phyloP scores from a whole-genome alignment of 2,888 invertebrate genomes.

The Ennomos quercinarius region DNA sequence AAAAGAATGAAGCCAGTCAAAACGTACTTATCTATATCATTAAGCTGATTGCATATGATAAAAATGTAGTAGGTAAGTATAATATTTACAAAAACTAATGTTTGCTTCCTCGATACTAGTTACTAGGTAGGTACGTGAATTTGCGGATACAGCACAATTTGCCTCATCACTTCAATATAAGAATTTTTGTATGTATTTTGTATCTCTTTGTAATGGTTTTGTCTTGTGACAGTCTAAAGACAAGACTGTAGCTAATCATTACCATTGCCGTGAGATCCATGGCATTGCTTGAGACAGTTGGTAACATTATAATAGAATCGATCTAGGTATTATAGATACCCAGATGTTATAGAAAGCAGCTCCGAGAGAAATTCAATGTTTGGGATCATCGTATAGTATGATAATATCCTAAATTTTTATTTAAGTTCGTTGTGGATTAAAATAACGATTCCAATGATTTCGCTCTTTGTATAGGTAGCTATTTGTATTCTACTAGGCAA shows the following conservation, averaged over 20 bases:
- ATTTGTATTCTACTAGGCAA: too few species aligned
- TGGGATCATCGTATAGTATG: constrained; percentile 7
- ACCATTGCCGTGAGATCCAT: constrained; percentile 59
- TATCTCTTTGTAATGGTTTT: constrained; percentile 29
- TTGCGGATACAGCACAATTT: constrained; percentile 25
- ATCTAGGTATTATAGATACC: constrained; percentile 69
- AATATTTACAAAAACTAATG: constrained; percentile 21
- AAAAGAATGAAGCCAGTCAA: too few species aligned
- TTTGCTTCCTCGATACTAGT: constrained; percentile 22
- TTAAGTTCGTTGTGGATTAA: constrained; percentile 6
- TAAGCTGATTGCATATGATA: constrained; percentile 2
- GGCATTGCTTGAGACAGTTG: constrained; percentile 58
- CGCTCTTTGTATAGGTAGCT: not conserved
- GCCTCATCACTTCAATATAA: constrained; percentile 17
- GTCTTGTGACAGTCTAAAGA: constrained; percentile 44
- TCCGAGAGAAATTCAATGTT: constrained; percentile 35
- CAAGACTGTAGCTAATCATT: constrained; percentile 56
- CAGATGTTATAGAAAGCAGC: constrained; percentile 66
- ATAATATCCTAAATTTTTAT: too few species aligned
- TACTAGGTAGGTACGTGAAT: constrained; percentile 25
- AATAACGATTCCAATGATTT: not conserved
- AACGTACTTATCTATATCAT: too few species aligned
- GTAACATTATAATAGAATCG: constrained; percentile 63
- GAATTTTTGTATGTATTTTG: constrained; percentile 22
- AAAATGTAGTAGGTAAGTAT: too few species aligned